A percentile compares a stretch with the other conserved stretches of the same genome.
phyloP scores from a whole-genome alignment of 2,113 vertebrate species.

The Indicator maculatus region DNA sequence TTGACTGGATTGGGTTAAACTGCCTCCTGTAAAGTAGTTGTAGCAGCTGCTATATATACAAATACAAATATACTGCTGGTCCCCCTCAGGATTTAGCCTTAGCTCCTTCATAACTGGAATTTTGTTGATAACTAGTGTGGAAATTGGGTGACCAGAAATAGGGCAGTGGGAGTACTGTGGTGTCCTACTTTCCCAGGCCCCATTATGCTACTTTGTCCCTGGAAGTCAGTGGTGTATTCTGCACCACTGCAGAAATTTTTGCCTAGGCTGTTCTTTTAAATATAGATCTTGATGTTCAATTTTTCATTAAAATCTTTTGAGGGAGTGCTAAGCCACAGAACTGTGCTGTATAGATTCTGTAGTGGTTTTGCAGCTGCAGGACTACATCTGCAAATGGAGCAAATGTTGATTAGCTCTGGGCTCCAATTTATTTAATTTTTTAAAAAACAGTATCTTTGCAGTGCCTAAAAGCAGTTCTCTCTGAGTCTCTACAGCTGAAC shows the following conservation, averaged over 20 bases:
- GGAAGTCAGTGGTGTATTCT: slow-evolving; percentile 2
- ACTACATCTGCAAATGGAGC: neutral
- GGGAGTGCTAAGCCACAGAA: neutral
- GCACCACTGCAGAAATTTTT: neutral
- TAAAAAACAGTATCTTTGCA: neutral
- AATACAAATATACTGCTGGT: neutral
- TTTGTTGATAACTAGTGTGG: neutral
- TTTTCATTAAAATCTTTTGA: neutral
- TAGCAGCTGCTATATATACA: neutral
- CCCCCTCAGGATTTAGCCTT: neutral
- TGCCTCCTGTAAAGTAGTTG: neutral
- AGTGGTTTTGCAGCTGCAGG: neutral
- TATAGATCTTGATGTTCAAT: neutral
- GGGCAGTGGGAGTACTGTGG: neutral
- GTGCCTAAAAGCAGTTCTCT: neutral
- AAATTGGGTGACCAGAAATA: slow-evolving; percentile 24
- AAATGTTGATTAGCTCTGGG: neutral
- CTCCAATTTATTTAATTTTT: neutral
- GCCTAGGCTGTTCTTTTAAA: neutral
- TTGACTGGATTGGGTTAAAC: neutral
- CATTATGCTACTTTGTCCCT: neutral
- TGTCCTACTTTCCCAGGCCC: slow-evolving; percentile 39
- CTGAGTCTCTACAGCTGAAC: neutral
- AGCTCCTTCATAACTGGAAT: neutral
- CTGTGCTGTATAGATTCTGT: neutral